A percentile compares a stretch with the other conserved stretches of the same genome.
phyloP scores from a whole-genome alignment of 2,888 invertebrate species.

The Dastarcus helophoroides region DNA sequence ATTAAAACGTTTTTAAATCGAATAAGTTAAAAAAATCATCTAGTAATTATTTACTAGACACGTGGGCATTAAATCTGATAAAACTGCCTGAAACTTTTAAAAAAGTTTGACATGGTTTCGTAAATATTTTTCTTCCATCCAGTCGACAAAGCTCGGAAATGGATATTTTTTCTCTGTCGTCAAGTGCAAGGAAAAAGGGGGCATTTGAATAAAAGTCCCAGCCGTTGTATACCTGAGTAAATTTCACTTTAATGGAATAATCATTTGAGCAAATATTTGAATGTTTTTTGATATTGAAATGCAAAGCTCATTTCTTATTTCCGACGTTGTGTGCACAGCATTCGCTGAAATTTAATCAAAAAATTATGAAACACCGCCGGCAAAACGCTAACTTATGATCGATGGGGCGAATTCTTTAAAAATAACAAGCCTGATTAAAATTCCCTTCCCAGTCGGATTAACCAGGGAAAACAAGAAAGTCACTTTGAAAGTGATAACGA shows the following conservation, averaged over 20 bases:
- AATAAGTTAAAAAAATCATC: no score
- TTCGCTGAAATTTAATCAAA: conserved; percentile 37
- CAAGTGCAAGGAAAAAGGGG: no score
- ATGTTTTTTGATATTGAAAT: conserved; percentile 40
- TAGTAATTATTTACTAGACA: no score
- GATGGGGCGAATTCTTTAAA: conserved; percentile 1
- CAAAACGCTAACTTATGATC: conserved; percentile 1
- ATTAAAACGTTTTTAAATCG: no score
- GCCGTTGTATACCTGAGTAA: conserved; percentile 34
- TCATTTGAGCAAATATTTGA: conserved; percentile 42
- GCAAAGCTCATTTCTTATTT: conserved; percentile 33
- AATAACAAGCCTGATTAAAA: background rate
- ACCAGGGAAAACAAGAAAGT: background rate
- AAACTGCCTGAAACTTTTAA: no score
- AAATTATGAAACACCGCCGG: conserved; percentile 10
- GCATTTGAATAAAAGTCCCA: conserved; percentile 29
- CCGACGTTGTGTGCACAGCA: conserved; percentile 31
- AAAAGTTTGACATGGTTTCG: no score
- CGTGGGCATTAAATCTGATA: no score
- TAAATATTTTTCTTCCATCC: conserved; percentile 35
- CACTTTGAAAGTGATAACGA: background rate
- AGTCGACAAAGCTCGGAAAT: conserved; percentile 25
- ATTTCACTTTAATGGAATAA: conserved; percentile 43
- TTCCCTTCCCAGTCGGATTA: conserved; percentile 1
- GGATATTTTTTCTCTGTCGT: no score